Percentiles rank a stretch among this genome's conserved stretches.
Evolutionary conservation across 2,797 vertebrate species (phyloP).

Genomic region (Acridotheres tristis): DNA sequence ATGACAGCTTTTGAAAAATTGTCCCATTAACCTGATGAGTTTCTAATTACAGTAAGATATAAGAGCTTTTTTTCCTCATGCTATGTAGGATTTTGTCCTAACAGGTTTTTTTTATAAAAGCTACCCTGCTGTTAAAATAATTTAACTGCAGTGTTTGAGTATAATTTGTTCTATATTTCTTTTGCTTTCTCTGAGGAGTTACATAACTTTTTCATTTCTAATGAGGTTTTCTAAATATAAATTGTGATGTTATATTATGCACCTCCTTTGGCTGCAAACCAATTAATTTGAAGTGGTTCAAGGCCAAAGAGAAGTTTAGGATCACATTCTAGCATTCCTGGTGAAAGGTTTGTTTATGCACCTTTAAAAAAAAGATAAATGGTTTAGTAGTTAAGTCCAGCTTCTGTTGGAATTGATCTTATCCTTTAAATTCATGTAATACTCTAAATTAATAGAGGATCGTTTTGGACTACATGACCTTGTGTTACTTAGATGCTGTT

Average conservation of each 20-base stretch:
- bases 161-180: conserved; percentile 63
- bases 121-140: conserved; percentile 59
- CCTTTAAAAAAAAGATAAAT: not conserved
- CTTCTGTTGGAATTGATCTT: conserved; percentile 20
- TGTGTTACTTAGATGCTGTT: not conserved
- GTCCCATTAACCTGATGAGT: conserved; percentile 49
- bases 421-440: conserved; percentile 1
- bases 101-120: conserved; percentile 2
- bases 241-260: conserved; percentile 39
- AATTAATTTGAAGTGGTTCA: conserved; percentile 66
- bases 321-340: not conserved
- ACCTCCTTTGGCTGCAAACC: conserved; percentile 50
- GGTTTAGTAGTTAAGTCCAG: not conserved
- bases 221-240: conserved; percentile 72
- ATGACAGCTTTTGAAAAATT: conserved; percentile 37
- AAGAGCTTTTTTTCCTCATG: not conserved
- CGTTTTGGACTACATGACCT: not conserved
- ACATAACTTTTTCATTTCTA: conserved; percentile 62
- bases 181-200: conserved; percentile 63
- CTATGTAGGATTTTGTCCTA: conserved; percentile 43
- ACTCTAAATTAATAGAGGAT: not conserved
- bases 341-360: not conserved
- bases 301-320: conserved; percentile 55
- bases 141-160: conserved; percentile 43
- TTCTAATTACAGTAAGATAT: conserved; percentile 52